Evolutionary conservation across 2,888 invertebrate genomes (phyloP).

Genomic region (Pantelozetes paolii): DNA sequence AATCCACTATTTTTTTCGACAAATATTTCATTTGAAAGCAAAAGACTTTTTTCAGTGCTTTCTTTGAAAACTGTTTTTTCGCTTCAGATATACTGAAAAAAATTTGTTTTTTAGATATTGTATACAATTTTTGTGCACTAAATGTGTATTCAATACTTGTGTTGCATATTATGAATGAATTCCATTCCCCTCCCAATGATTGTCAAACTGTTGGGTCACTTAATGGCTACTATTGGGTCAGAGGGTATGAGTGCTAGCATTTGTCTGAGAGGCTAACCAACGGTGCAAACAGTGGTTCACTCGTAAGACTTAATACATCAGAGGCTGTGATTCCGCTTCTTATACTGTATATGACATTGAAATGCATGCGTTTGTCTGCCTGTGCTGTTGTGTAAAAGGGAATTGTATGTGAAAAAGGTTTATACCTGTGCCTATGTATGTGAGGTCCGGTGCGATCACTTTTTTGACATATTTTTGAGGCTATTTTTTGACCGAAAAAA

Average conservation of each 20-base stretch:
- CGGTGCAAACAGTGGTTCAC: background rate
- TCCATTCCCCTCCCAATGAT: background rate
- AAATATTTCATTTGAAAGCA: background rate
- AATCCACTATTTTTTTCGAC: background rate
- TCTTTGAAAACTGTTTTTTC: too few species aligned
- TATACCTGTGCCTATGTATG: too few species aligned
- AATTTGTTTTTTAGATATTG: background rate
- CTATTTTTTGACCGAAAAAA: background rate
- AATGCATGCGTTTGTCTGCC: background rate
- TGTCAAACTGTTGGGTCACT: background rate
- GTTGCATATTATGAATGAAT: background rate
- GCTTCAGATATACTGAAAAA: background rate
- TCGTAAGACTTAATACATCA: background rate
- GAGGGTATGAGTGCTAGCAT: background rate
- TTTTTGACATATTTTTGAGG: background rate
- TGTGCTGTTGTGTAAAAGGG: background rate
- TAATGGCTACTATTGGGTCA: conserved; percentile 2
- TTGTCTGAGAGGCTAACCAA: background rate
- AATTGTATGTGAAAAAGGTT: too few species aligned
- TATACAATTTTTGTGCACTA: background rate
- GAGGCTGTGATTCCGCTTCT: background rate
- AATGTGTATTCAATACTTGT: background rate
- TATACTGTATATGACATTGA: background rate
- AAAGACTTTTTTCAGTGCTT: too few species aligned
- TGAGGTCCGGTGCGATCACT: background rate